A percentile compares a stretch with the other conserved stretches of the same genome.
phyloP scores from a whole-genome alignment of 2,797 vertebrate species.

The Luscinia luscinia region DNA sequence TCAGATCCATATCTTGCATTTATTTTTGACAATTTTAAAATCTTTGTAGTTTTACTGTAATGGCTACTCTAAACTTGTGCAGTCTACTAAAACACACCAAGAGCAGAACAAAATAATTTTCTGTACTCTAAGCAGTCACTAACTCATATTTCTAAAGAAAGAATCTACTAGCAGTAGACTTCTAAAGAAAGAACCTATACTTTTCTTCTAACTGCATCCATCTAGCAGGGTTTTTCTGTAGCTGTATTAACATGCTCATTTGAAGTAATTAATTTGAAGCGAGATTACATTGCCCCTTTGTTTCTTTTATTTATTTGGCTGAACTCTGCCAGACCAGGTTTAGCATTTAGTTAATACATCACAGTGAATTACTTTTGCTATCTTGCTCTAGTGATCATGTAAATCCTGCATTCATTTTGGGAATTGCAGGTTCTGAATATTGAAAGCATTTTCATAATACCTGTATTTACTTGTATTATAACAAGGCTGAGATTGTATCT shows the following conservation, averaged over 20 bases:
- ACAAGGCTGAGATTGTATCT: slow-evolving; percentile 59
- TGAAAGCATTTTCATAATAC: slow-evolving; percentile 75
- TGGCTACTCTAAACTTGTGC: not conserved
- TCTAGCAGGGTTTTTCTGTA: slow-evolving; percentile 54
- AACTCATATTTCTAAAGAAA: not conserved
- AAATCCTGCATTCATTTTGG: slow-evolving; percentile 77
- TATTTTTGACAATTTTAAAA: not conserved
- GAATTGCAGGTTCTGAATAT: slow-evolving; percentile 76
- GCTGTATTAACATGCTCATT: slow-evolving; percentile 56
- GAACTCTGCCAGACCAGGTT: slow-evolving; percentile 43
- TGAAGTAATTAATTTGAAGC: slow-evolving; percentile 67
- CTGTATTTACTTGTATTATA: slow-evolving; percentile 67
- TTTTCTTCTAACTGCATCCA: slow-evolving; percentile 35
- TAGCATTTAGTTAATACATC: slow-evolving; percentile 63
- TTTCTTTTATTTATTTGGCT: slow-evolving; percentile 61
- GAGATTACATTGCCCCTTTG: slow-evolving; percentile 54
- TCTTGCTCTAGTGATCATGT: slow-evolving; percentile 65
- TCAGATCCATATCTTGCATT: not conserved
- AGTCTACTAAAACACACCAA: not conserved
- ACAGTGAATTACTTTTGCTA: slow-evolving; percentile 61
- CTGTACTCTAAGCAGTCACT: not conserved
- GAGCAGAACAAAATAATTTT: slow-evolving; percentile 36
- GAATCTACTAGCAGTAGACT: too few species aligned
- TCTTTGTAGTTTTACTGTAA: not conserved
- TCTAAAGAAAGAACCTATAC: not conserved